Base-by-base conservation (phyloP, 2,888 invertebrate genomes). In the Acanthosepion esculentum region DNA sequence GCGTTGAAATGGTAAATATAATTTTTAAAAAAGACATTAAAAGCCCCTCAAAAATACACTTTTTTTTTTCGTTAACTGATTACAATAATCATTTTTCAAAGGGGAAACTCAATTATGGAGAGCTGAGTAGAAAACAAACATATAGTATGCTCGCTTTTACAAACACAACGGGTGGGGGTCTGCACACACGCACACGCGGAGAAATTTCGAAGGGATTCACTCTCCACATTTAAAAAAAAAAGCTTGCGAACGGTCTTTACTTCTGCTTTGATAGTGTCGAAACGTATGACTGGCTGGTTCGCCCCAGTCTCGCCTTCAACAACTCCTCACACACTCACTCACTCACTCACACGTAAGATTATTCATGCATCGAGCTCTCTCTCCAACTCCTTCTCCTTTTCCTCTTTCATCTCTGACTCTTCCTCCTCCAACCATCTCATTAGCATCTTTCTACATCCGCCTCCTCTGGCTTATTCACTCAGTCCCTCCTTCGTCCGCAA, bases 281-380 rank as follows among this genome's bases (percentile, higher is more conserved):
- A 41, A 94, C 59, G 92, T 95, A 78, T 78, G 91, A 94, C 94
- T 93, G 50, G 91, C 94, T 48, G 94, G 55, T 94, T 29, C 23
- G 94, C 41, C 94, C 53, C 59, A 64, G 94, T 41, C 59, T 78
- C 41, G 50, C 50, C 59, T 50, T 64, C 26, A 41, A 29, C 78
- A 50, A 50, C 33, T 33, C 12, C 64, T 78, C 33, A 64, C 48
- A 50, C n/a, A 18, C 33, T 64, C 33, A 59, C 33, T 59, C 94
- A 41, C 93, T 64, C 41, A 23, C 12, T 23, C 92, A 29, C 26
- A 48, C 94, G 18, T 41, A 78, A 18, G 41, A n/a, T 41, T 91
- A 33, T 7, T 94, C 91, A 29, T 78, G 15, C 50, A 33, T 48
- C 48, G 29, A 5, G 78, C 64, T 48, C 91, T 91, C 48, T 12